phyloP scores from a whole-genome alignment of 2,113 vertebrate species.

The Vicugna pacos region DNA sequence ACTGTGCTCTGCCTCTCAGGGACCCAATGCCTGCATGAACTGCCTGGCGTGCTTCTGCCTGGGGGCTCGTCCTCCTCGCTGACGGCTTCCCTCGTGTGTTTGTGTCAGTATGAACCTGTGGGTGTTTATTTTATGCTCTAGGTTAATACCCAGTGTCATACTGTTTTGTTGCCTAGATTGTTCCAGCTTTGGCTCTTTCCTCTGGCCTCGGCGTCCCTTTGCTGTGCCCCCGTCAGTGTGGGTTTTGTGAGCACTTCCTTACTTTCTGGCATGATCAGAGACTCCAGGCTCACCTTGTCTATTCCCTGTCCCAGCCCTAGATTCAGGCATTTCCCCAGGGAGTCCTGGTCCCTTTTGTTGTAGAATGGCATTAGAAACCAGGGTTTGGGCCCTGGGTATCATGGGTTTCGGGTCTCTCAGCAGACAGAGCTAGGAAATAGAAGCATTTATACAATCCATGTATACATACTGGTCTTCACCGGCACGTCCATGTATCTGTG shows the following conservation, averaged over 20 bases:
- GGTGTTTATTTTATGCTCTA: too few relatives aligned
- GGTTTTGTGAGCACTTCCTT: not conserved
- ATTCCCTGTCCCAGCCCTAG: not conserved
- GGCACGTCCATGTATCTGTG: not conserved
- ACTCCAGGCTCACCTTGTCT: too few relatives aligned
- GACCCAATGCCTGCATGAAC: accelerated
- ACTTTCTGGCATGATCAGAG: not conserved
- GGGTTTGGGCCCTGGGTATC: not conserved
- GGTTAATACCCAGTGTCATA: accelerated
- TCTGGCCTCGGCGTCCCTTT: not conserved
- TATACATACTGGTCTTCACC: accelerated
- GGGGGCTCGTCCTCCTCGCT: not conserved
- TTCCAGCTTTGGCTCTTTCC: not conserved
- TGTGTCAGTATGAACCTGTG: not conserved
- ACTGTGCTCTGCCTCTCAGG: not conserved
- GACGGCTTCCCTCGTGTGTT: accelerated
- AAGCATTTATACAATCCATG: not conserved
- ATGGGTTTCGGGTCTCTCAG: not conserved
- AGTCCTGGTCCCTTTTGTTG: not conserved
- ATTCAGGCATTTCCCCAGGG: not conserved
- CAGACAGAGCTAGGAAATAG: not conserved
- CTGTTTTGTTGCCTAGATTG: not conserved
- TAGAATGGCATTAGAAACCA: not conserved
- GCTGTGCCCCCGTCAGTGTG: accelerated
- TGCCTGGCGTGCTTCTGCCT: too few relatives aligned